A percentile compares a stretch with the other conserved stretches of the same genome.
Conservation (phyloP, 92 coral and sea anemone genomes). For the Parazoanthus atlanticus region DNA sequence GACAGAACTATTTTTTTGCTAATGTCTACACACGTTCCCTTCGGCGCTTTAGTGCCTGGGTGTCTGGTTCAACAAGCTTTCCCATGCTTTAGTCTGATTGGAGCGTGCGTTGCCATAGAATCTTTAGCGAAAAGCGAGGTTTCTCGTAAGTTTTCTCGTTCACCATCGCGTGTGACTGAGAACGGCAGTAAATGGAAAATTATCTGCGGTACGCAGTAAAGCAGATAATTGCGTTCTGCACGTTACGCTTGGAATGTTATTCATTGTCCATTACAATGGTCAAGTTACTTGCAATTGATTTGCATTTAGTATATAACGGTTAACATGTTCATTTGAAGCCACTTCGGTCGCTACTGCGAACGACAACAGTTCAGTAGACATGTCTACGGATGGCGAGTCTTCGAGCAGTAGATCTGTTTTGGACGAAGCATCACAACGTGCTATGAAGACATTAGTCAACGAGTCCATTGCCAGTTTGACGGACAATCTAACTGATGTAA, state of each 20-base stretch:
- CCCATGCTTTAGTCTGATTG: constrained; percentile 27
- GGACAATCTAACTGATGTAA: background rate
- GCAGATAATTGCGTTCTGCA: no score
- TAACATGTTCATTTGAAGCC: background rate
- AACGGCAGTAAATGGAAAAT: background rate
- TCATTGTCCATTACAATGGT: background rate
- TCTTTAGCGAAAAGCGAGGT: background rate
- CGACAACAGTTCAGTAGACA: background rate
- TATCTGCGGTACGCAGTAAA: no score
- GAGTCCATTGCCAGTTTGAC: background rate
- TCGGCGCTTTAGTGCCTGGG: constrained; percentile 9
- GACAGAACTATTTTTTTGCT: background rate
- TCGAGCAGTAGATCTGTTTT: background rate
- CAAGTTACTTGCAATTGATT: background rate
- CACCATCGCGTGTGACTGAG: constrained; percentile 14
- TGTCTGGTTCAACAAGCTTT: constrained; percentile 22
- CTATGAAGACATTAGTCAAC: background rate
- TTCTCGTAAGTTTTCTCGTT: constrained; percentile 10
- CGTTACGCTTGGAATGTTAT: no score
- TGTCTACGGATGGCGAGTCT: background rate
- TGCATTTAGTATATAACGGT: background rate
- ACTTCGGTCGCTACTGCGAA: constrained; percentile 10
- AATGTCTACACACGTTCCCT: constrained; percentile 7
- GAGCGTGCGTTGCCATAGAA: constrained; percentile 19
- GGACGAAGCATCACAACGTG: background rate